A percentile compares a stretch with the other conserved stretches of the same genome.
These are phyloP conservation scores for Caerostris darwini DNA, from an alignment of 1,140 invertebrate genomes.

Conservation along the genomic window DNA sequence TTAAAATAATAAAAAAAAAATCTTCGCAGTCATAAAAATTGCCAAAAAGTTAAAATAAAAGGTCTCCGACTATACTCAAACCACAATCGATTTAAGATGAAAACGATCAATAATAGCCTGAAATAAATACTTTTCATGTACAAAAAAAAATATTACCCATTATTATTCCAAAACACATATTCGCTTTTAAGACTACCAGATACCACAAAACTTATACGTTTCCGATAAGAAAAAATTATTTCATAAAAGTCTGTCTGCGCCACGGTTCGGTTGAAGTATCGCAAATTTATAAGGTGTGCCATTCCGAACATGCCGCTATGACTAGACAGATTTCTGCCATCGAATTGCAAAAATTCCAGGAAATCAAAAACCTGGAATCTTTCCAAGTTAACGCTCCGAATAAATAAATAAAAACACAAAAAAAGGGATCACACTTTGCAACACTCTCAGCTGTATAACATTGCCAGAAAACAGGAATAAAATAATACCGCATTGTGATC, in stretches of 20 bases:
- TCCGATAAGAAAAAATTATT: background rate
- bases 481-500: constrained; percentile 57
- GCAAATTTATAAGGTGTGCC: constrained; percentile 42
- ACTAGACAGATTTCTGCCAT: constrained; percentile 34
- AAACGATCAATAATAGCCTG: no score
- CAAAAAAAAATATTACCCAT: no score
- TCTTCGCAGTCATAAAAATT: no score
- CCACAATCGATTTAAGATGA: no score
- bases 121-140: no score
- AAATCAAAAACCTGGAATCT: constrained; percentile 48
- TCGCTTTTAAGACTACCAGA: background rate
- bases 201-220: background rate
- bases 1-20: no score
- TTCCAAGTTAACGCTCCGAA: background rate
- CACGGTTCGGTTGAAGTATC: constrained; percentile 7
- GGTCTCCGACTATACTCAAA: no score
- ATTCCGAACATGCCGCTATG: background rate
- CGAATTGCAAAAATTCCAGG: constrained; percentile 38
- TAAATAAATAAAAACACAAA: background rate
- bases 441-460: constrained; percentile 18
- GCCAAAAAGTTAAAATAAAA: no score
- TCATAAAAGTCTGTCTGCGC: constrained; percentile 40
- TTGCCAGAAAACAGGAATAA: constrained; percentile 11
- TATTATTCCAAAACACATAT: background rate
- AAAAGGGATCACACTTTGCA: background rate